Percentiles rank a stretch among this genome's conserved stretches.
Evolutionary conservation across 2,113 vertebrate species (phyloP).

Genomic region (Cryptomyrus ogoouensis): DNA sequence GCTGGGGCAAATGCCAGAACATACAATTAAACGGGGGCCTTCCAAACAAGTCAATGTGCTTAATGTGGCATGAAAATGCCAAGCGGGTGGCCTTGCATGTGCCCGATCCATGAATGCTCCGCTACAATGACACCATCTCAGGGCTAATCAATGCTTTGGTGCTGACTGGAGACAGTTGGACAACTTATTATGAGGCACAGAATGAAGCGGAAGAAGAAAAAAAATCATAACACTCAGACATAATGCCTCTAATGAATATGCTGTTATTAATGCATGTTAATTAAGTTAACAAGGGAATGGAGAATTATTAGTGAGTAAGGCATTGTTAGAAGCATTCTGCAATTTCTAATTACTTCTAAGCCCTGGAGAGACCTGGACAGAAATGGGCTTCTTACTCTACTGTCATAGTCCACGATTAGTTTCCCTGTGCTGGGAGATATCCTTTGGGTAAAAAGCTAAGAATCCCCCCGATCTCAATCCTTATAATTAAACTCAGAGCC

Average conservation of each 20-base stretch:
- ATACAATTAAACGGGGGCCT: not conserved
- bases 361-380: not conserved
- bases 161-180: not conserved
- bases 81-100: not conserved
- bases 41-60: not conserved
- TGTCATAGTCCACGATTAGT: not conserved
- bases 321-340: not conserved
- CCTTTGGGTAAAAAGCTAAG: not conserved
- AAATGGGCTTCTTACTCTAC: not conserved
- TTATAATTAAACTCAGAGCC: not conserved
- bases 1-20: not conserved
- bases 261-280: not conserved
- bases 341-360: not conserved
- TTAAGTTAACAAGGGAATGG: slow-evolving; percentile 5
- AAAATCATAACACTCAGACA: not conserved
- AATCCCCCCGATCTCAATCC: not conserved
- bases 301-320: slow-evolving; percentile 1
- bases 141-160: not conserved
- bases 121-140: not conserved
- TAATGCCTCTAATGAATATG: not conserved
- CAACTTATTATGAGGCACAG: not conserved
- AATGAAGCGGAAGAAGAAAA: not conserved
- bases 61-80: not conserved
- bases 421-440: no score
- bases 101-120: not conserved